Base-by-base conservation (phyloP, 2,888 invertebrate genomes). In the Cephalotes varians region DNA sequence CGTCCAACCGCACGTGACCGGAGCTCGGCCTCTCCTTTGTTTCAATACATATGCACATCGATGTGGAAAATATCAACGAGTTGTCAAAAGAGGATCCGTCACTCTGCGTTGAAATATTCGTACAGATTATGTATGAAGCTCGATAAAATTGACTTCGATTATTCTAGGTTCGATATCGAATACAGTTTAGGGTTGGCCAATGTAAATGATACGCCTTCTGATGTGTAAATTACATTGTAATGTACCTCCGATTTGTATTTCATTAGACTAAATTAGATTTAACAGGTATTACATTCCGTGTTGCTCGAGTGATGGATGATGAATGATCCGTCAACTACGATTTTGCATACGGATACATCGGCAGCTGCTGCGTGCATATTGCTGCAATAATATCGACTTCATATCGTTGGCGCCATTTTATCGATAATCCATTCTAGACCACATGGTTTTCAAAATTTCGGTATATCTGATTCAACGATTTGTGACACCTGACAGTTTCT, bases 1-100 rank as follows among this genome's bases (percentile, higher is more conserved):
- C 79, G 81, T 56, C 58, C 74, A 81, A 73, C 85, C 71, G 83
- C 87, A 87, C 88, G 82, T 83, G 85, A 80, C 83, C 62, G 47
- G 15, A 31, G 21, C 49, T 34, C 56, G 81, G 54, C 79, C 82
- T 65, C 76, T 69, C 77, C 44, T 47, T n/a, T 56, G 3, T 7
- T 34, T 7, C 49, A 40, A 56, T 21, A 69, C 34, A 25, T 25
- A 7, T 28, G 31, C n/a, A 18, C 31, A 34, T 21, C 15, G 37
- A 76, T 76, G 21, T 7, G 21, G 21, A 60, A 18, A 72, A 21
- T 56, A 31, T 31, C 31, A 47, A 56, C 21, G n/a, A n/a, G n/a
- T n/a, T 37, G 12, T 28, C 51, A 12, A 73, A 40, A 7, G 15
- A n/a, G 10, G 25, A 44, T 15, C 4, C 37, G 5, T 37, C 34